Evolutionary conservation across 2,113 vertebrate species (phyloP).

Genomic region (Aphelocoma coerulescens): DNA sequence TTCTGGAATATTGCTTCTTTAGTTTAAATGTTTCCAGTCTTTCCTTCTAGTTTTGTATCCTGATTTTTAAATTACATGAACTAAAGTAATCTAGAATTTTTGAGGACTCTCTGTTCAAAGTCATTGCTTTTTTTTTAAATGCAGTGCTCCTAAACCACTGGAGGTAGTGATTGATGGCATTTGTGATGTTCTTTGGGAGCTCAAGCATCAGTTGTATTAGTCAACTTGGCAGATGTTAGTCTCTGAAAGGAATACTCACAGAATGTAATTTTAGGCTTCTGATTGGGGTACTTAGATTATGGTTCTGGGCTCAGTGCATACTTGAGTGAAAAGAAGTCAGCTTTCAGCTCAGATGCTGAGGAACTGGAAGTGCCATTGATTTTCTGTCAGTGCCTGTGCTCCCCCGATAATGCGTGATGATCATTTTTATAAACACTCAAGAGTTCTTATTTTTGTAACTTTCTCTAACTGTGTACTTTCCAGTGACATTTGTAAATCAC

Average conservation of each 20-base stretch:
- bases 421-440: neutral
- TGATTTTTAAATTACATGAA: neutral
- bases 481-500: neutral
- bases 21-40: neutral
- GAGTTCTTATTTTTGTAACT: constrained; percentile 7
- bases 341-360: neutral
- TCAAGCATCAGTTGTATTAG: neutral
- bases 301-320: neutral
- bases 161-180: neutral
- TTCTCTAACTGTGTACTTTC: neutral
- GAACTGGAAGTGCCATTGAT: neutral
- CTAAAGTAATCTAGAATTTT: neutral
- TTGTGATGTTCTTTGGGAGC: neutral
- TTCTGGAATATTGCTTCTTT: neutral
- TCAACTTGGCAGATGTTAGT: neutral
- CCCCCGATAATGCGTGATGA: neutral
- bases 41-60: neutral
- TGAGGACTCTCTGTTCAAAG: neutral
- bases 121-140: neutral
- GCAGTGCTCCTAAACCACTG: neutral
- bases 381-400: neutral
- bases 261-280: neutral
- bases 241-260: neutral
- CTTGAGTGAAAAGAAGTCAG: neutral
- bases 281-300: neutral